A percentile compares a stretch with the other conserved stretches of the same genome.
Evolutionary conservation across 1,140 invertebrate species (phyloP).

Genomic region (Harlomillsia oculata): DNA sequence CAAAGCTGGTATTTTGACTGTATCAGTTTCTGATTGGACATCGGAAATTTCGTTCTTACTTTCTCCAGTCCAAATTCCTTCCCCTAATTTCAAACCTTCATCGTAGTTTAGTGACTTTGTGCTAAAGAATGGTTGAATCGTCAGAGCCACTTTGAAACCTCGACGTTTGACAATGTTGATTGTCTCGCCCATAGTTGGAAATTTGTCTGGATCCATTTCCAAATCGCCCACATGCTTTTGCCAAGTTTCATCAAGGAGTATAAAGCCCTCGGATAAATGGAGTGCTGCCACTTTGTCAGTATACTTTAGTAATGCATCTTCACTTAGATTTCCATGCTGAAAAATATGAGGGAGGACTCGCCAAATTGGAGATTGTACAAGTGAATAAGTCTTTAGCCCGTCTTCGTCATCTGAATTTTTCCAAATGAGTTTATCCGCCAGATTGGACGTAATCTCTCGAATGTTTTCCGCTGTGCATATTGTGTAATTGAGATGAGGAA

Average conservation of each 20-base stretch:
- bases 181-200: conserved; percentile 63
- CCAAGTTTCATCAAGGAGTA: conserved; percentile 74
- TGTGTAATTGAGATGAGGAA: conserved; percentile 66
- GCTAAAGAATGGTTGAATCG: conserved; percentile 74
- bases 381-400: conserved; percentile 57
- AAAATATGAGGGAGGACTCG: conserved; percentile 54
- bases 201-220: conserved; percentile 56
- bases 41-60: conserved; percentile 3
- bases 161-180: conserved; percentile 69
- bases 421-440: conserved; percentile 51
- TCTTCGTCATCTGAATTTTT: conserved; percentile 68
- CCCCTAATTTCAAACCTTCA: conserved; percentile 44
- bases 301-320: conserved; percentile 63
- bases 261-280: conserved; percentile 58
- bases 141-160: conserved; percentile 73
- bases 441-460: conserved; percentile 7
- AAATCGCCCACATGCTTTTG: conserved; percentile 70
- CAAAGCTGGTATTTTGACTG: conserved; percentile 49
- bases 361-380: conserved; percentile 73
- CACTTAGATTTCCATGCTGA: conserved; percentile 53
- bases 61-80: conserved; percentile 37
- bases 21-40: conserved; percentile 5
- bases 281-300: conserved; percentile 67
- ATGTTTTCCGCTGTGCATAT: conserved; percentile 67
- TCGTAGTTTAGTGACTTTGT: conserved; percentile 71